These are phyloP conservation scores for Nothocercus julius DNA, from an alignment of 2,113 vertebrate species.

Conservation along the genomic window DNA sequence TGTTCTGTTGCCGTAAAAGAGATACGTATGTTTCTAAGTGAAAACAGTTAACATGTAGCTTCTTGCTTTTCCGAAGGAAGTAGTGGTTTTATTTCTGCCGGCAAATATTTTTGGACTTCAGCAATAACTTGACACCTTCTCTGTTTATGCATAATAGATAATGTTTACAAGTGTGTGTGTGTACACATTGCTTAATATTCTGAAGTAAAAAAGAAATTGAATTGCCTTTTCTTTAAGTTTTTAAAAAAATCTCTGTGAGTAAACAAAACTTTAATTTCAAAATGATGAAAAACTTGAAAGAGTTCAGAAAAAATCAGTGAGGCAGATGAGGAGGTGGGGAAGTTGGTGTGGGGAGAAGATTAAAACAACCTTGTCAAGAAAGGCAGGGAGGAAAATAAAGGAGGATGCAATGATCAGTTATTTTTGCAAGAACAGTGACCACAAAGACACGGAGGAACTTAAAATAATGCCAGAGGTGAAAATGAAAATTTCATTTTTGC, in stretches of 20 bases:
- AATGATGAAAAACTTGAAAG: neutral
- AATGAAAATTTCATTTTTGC: constrained; percentile 48
- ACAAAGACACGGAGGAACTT: neutral
- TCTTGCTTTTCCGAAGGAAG: neutral
- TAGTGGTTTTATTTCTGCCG: neutral
- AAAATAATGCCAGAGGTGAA: neutral
- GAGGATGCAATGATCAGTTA: constrained; percentile 13
- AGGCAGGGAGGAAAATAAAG: neutral
- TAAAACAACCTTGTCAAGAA: neutral
- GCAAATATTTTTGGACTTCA: neutral
- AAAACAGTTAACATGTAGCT: neutral
- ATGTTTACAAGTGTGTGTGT: neutral
- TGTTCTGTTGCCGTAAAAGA: neutral
- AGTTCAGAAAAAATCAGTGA: neutral
- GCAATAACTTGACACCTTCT: neutral
- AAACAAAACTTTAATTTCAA: constrained; percentile 17
- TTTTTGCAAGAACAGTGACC: constrained; percentile 25
- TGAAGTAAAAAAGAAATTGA: neutral
- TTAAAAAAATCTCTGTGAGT: neutral
- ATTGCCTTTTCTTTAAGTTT: neutral
- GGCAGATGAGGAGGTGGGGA: neutral
- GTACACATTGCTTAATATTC: neutral
- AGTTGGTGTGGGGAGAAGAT: neutral
- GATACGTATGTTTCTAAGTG: neutral
- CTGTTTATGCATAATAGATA: neutral